Base-by-base conservation (phyloP, 2,888 invertebrate genomes). In the Pyrocoelia pectoralis region DNA sequence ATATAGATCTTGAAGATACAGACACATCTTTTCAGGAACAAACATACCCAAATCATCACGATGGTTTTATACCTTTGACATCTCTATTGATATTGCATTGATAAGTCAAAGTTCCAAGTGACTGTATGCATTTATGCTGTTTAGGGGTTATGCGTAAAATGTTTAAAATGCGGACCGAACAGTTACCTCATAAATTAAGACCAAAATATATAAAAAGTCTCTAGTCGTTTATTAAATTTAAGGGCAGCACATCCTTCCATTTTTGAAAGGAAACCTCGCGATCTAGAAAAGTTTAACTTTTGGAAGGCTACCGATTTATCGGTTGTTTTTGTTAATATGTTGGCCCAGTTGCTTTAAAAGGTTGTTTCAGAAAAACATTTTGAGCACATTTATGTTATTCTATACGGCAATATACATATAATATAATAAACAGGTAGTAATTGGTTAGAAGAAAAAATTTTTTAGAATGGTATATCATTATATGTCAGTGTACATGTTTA, bases 331-430 rank as follows among this genome's bases (percentile, higher is more conserved):
- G 38, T 38, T 38, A n/a, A 38, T 38, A 38, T 38, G 38, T 38
- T 38, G 38, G n/a, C 38, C 38, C 38, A 38, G 38, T 38, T 38
- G 38, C 38, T 38, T 38, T 38, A 38, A 38, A 38, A 38, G 38
- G 38, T 38, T 8, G 38, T 38, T 38, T 38, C 38, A 38, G 38
- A 38, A 38, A 38, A 38, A 38, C n/a, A 38, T 38, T 38, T 38
- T 38, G 10, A 38, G 38, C 38, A 38, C 38, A n/a, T 38, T 38
- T 38, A 38, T 38, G 38, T 38, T 38, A 9, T 38, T 38, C 38
- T n/a, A 38, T 38, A 38, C 38, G 38, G 38, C 38, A 38, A 38
- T 38, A n/a, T n/a, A n/a, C n/a, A n/a, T n/a, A n/a, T n/a, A n/a
- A n/a, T n/a, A n/a, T n/a, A n/a, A n/a, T n/a, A n/a, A n/a, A n/a